A percentile compares a stretch with the other conserved stretches of the same genome.
Conservation (phyloP, 2,113 vertebrate species). For the Etia nguti region DNA sequence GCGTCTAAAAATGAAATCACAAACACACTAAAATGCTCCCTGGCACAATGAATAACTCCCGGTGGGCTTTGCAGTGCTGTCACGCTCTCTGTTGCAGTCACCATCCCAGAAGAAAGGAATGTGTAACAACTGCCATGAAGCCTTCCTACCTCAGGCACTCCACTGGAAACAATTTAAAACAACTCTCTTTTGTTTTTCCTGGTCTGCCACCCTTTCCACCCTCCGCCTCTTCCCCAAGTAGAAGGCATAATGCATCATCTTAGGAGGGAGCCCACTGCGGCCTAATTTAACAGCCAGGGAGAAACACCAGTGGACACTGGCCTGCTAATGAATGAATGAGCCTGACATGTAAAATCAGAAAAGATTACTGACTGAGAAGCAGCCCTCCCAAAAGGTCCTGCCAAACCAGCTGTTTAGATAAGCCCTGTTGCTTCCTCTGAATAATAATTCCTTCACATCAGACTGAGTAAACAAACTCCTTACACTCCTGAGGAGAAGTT, state of each 20-base stretch:
- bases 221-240: slow-evolving; percentile 12
- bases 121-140: slow-evolving; percentile 45
- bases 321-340: slow-evolving; percentile 63
- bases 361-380: slow-evolving; percentile 60
- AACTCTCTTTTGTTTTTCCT: slow-evolving; percentile 38
- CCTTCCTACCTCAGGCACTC: slow-evolving; percentile 45
- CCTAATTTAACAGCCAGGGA: slow-evolving; percentile 52
- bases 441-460: slow-evolving; percentile 47
- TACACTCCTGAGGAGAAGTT: not conserved
- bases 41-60: slow-evolving; percentile 36
- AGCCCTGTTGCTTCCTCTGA: slow-evolving; percentile 34
- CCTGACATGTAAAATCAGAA: slow-evolving; percentile 63
- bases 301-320: slow-evolving; percentile 45
- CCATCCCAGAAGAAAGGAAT: slow-evolving; percentile 36
- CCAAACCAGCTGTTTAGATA: slow-evolving; percentile 58
- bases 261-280: slow-evolving; percentile 20
- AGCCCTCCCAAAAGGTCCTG: slow-evolving; percentile 28
- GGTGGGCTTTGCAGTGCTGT: slow-evolving; percentile 39
- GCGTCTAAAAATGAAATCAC: slow-evolving; percentile 22
- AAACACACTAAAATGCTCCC: slow-evolving; percentile 16
- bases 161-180: slow-evolving; percentile 53
- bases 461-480: slow-evolving; percentile 19
- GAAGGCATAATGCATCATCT: slow-evolving; percentile 57
- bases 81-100: slow-evolving; percentile 32
- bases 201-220: slow-evolving; percentile 4